Evolutionary conservation across 2,888 invertebrate species (phyloP).

Genomic region (Chrysolina haemoptera): DNA sequence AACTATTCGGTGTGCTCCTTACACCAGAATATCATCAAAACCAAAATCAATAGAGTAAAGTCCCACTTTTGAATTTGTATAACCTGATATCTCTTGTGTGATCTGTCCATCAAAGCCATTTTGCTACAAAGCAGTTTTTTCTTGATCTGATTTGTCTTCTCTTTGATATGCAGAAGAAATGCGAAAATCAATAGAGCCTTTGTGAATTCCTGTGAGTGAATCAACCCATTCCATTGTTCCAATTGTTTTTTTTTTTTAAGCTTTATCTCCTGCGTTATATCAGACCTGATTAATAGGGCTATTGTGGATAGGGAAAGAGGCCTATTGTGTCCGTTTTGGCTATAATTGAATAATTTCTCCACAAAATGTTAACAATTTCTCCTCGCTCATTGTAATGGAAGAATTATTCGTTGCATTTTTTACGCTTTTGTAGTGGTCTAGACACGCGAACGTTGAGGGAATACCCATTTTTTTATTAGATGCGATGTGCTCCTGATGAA

Average conservation of each 20-base stretch:
- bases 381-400: neutral
- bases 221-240: neutral
- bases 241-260: conserved; percentile 5
- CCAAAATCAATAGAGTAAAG: too few relatives aligned
- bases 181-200: neutral
- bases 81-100: neutral
- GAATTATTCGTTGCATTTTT: neutral
- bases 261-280: neutral
- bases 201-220: neutral
- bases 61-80: too few relatives aligned
- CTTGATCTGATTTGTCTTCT: neutral
- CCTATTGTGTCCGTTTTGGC: conserved; percentile 1
- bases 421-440: neutral
- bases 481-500: neutral
- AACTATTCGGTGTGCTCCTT: too few relatives aligned
- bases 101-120: neutral
- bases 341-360: conserved; percentile 5
- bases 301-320: neutral
- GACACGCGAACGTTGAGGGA: neutral
- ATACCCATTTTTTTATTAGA: neutral
- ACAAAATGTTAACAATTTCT: neutral
- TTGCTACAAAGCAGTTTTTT: neutral
- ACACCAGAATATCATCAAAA: too few relatives aligned
- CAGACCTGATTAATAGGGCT: neutral
- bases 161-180: neutral